Evolutionary conservation across 2,888 invertebrate species (phyloP).

Genomic region (Argynnis bischoffii): DNA sequence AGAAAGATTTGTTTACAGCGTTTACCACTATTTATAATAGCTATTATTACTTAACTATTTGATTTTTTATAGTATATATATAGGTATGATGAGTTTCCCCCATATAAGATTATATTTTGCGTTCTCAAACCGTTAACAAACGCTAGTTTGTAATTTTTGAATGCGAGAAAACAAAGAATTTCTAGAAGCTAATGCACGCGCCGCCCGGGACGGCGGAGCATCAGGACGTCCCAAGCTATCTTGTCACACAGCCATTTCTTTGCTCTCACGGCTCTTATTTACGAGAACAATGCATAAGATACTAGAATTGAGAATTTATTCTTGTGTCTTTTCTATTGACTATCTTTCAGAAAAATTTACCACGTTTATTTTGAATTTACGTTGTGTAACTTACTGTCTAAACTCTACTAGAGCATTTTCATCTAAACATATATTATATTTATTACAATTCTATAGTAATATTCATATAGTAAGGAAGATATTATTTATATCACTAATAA

Average conservation of each 20-base stretch:
- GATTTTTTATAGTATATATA: too few relatives aligned
- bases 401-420: too few relatives aligned
- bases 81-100: too few relatives aligned
- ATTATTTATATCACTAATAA: too few relatives aligned
- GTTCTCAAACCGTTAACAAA: constrained; percentile 42
- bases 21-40: too few relatives aligned
- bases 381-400: too few relatives aligned
- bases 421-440: too few relatives aligned
- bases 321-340: constrained; percentile 38
- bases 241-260: constrained; percentile 69
- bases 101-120: too few relatives aligned
- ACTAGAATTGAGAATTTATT: constrained; percentile 58
- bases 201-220: constrained; percentile 57
- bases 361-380: constrained; percentile 7
- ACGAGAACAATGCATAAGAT: constrained; percentile 61
- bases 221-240: constrained; percentile 67
- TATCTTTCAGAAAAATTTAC: constrained; percentile 43
- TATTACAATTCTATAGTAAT: too few relatives aligned
- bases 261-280: constrained; percentile 65
- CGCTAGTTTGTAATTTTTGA: constrained; percentile 48
- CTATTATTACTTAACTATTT: too few relatives aligned
- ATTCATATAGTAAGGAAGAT: too few relatives aligned
- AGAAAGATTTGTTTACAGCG: too few relatives aligned
- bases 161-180: constrained; percentile 67
- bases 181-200: constrained; percentile 60